Evolutionary conservation across 2,888 invertebrate genomes (phyloP).

Genomic region (Unio delphinus): DNA sequence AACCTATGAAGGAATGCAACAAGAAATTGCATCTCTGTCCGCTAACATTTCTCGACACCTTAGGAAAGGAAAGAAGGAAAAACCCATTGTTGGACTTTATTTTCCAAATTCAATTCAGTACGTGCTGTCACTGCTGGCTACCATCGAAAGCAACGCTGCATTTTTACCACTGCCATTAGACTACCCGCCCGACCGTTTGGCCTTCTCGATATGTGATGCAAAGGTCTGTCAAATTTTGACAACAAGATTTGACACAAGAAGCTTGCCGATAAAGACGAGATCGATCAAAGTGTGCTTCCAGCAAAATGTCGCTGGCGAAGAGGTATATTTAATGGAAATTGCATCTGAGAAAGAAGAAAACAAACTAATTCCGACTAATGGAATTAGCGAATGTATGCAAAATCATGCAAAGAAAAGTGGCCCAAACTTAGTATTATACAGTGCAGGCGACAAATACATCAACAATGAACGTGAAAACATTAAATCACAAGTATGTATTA

Average conservation of each 20-base stretch:
- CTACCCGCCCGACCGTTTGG: slow-evolving; percentile 46
- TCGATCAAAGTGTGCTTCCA: slow-evolving; percentile 13
- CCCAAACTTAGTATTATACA: too few species aligned
- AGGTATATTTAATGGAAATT: slow-evolving; percentile 28
- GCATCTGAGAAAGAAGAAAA: background rate
- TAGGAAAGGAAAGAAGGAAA: background rate
- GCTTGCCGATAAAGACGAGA: slow-evolving; percentile 18
- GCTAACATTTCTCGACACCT: slow-evolving; percentile 7
- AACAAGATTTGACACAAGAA: slow-evolving; percentile 13
- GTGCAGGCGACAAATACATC: too few species aligned
- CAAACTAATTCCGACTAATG: background rate
- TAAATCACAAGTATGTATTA: background rate
- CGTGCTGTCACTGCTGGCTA: slow-evolving; percentile 71
- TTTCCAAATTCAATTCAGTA: slow-evolving; percentile 47
- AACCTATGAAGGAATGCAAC: slow-evolving; percentile 30
- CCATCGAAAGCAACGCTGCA: slow-evolving; percentile 34
- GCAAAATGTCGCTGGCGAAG: slow-evolving; percentile 15
- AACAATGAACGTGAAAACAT: background rate
- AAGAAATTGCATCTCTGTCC: slow-evolving; percentile 21
- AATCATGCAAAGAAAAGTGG: background rate
- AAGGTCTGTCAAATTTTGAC: slow-evolving; percentile 34
- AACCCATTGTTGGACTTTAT: slow-evolving; percentile 36
- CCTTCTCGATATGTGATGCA: slow-evolving; percentile 49
- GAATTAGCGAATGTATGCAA: background rate
- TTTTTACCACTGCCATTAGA: slow-evolving; percentile 58